These are phyloP conservation scores for Echiichthys vipera DNA, from an alignment of 2,797 vertebrate species.

Conservation along the genomic window DNA sequence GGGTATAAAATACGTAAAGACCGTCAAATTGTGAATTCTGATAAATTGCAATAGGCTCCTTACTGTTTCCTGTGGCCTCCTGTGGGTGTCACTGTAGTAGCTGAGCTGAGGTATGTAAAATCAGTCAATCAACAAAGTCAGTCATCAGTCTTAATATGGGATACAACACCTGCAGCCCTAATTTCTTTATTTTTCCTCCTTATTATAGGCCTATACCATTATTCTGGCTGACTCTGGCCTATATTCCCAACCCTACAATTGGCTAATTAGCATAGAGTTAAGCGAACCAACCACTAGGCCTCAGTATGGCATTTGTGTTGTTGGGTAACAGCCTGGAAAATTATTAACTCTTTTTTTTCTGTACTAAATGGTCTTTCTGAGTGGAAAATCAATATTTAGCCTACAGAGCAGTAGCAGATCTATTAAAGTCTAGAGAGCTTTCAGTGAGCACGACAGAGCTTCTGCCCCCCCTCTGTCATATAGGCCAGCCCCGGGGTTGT, in stretches of 20 bases:
- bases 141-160: background rate
- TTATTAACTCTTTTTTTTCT: too few species aligned
- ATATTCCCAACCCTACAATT: background rate
- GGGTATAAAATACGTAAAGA: background rate
- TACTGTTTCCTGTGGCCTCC: constrained; percentile 24
- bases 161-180: background rate
- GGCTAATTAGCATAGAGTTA: background rate
- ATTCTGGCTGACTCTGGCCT: too few species aligned
- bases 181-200: background rate
- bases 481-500: too few species aligned
- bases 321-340: background rate
- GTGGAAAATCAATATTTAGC: too few species aligned
- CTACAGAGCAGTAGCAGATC: too few species aligned
- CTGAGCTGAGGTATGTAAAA: too few species aligned
- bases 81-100: constrained; percentile 44
- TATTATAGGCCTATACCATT: too few species aligned
- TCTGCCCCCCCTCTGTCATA: too few species aligned
- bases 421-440: too few species aligned
- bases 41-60: background rate
- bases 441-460: too few species aligned
- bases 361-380: too few species aligned
- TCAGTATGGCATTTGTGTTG: background rate
- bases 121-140: too few species aligned
- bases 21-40: background rate
- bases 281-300: background rate